Conservation (phyloP, 2,888 invertebrate species). For the Elmis aenea region DNA sequence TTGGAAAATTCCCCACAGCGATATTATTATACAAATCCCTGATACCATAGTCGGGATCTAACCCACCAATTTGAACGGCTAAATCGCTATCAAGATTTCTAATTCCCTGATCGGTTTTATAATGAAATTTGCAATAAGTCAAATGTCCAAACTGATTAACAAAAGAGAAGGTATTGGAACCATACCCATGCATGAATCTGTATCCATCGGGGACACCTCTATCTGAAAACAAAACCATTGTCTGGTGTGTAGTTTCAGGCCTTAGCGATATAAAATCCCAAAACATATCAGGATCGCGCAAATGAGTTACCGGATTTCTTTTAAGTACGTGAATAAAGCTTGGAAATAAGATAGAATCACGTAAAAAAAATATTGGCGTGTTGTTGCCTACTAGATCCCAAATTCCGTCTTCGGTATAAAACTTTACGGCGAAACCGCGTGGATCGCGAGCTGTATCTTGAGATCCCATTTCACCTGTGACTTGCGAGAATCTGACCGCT, state of each 20-base stretch:
- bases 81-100: constrained; percentile 66
- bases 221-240: constrained; percentile 83
- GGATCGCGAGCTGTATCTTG: constrained; percentile 88
- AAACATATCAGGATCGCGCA: constrained; percentile 91
- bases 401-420: constrained; percentile 87
- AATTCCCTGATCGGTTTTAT: constrained; percentile 85
- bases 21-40: constrained; percentile 90
- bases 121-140: constrained; percentile 89
- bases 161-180: constrained; percentile 88
- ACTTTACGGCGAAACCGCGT: constrained; percentile 88
- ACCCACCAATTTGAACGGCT: constrained; percentile 64
- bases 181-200: constrained; percentile 74
- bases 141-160: constrained; percentile 67
- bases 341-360: constrained; percentile 85
- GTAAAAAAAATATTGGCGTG: constrained; percentile 88
- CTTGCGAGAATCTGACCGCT: constrained; percentile 74
- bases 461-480: constrained; percentile 85
- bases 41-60: constrained; percentile 84
- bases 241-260: constrained; percentile 83
- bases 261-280: constrained; percentile 91
- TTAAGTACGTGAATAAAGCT: constrained; percentile 96
- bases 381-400: constrained; percentile 95
- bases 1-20: constrained; percentile 63
- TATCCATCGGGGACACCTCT: constrained; percentile 91
- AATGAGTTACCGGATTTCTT: constrained; percentile 85